These are phyloP conservation scores for Cryptophagus acutangulus DNA, from an alignment of 2,888 invertebrate genomes.

Conservation along the genomic window DNA sequence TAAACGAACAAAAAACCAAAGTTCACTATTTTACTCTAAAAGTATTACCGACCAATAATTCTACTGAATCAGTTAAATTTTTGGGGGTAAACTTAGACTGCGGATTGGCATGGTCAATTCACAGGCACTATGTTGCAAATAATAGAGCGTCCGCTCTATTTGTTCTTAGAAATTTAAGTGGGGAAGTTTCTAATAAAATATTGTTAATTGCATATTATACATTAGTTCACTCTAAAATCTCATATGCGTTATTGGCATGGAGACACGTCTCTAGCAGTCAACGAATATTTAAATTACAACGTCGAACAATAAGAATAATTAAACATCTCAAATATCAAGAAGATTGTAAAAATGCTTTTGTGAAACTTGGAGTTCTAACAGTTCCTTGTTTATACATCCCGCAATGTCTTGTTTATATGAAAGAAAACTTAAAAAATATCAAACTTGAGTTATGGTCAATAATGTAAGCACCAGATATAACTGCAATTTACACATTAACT, in stretches of 20 bases:
- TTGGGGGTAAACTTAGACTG: too few species aligned
- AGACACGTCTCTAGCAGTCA: neutral
- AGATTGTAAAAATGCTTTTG: neutral
- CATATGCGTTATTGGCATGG: conserved; percentile 1
- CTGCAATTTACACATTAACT: neutral
- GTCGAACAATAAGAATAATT: neutral
- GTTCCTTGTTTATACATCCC: neutral
- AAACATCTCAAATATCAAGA: neutral
- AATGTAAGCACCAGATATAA: neutral
- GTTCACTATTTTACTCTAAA: too few species aligned
- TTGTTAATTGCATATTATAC: neutral
- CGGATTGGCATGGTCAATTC: too few species aligned
- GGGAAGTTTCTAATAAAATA: neutral
- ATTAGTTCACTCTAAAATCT: neutral
- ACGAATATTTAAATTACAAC: neutral
- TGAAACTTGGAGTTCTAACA: neutral
- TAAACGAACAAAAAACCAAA: too few species aligned
- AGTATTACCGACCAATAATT: too few species aligned
- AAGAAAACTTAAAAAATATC: neutral
- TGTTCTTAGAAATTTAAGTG: too few species aligned
- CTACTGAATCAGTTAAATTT: too few species aligned
- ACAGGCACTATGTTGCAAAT: too few species aligned
- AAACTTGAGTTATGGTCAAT: neutral
- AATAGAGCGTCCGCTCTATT: too few species aligned
- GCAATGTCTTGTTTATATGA: neutral